Percentiles rank a stretch among this genome's conserved stretches.
Conservation (phyloP, 1,140 invertebrate species). For the Gerris buenoi region DNA sequence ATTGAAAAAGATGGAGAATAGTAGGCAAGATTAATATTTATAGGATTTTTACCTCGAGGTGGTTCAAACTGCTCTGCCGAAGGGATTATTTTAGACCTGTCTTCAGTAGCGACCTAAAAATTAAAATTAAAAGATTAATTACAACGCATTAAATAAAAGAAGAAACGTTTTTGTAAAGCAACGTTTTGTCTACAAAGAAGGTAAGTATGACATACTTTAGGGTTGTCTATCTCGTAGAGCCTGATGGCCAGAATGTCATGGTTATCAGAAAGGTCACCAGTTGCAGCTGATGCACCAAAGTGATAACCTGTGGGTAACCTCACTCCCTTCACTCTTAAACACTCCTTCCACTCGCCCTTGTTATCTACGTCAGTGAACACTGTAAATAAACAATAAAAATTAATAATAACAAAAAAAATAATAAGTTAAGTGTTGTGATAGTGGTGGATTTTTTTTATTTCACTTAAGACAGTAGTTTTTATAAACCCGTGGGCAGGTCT, state of each 20-base stretch:
- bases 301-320: constrained; percentile 88
- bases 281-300: constrained; percentile 87
- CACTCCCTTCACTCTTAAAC: constrained; percentile 78
- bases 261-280: constrained; percentile 91
- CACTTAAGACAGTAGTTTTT: too few relatives aligned
- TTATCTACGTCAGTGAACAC: constrained; percentile 84
- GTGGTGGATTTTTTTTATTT: too few relatives aligned
- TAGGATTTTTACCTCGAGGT: constrained; percentile 43
- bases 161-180: too few relatives aligned
- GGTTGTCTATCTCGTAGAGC: constrained; percentile 71
- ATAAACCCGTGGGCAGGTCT: too few relatives aligned
- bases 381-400: constrained; percentile 29
- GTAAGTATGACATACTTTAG: constrained; percentile 51
- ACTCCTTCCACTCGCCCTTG: constrained; percentile 85
- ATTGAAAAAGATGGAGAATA: too few relatives aligned
- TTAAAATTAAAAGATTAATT: too few relatives aligned
- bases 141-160: too few relatives aligned
- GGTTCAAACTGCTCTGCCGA: constrained; percentile 66
- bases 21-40: not conserved
- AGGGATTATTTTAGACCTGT: constrained; percentile 58
- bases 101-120: constrained; percentile 45
- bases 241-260: constrained; percentile 89
- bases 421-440: too few relatives aligned
- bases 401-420: too few relatives aligned
- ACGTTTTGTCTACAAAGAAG: too few relatives aligned